Evolutionary conservation across 2,113 vertebrate genomes (phyloP), one percentile per base, ranked within the genome.

Genomic region (Nestor notabilis): DNA sequence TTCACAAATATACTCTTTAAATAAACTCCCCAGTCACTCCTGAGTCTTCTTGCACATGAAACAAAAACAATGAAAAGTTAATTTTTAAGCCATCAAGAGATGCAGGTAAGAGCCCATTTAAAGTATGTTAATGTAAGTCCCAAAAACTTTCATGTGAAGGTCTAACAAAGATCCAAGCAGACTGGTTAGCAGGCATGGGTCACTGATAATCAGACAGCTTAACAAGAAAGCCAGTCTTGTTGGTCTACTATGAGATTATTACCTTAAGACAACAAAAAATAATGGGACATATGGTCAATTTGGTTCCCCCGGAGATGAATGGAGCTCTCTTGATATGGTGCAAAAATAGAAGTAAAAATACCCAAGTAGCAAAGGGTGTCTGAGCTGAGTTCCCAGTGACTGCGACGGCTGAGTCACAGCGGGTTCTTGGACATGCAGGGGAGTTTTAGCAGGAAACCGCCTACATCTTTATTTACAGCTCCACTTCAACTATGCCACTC

Each of bases 361-460:
- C 96, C 74, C 89, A 71, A 46, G 14, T 19, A 91, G 80, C 56
- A 89, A 87, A 89, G 87, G 39, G 52, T 92, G 77, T 89, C 81
- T 95, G 78, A 5, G 3, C 65, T 4, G 85, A 97, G 93, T 91
- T 97, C 94, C 87, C 92, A 96, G 87, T 97, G 96, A 95, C 94
- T 97, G 91, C 75, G 68, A 1, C 0, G 66, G 78, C 89, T 97
- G 96, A 96, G 89, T 97, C 95, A 97, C 91, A 84, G 65, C 3
- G 37, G 77, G 56, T 95, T 96, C 93, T 95, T 97, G 94, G 97
- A 96, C 92, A 82, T 35, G 91, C 83, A 82, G 81, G 94, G 96
- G 96, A 95, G 92, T 96, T 97, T 97, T 97, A 63, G 93, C 97
- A 97, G 96, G 97, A 97, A 97, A 93, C 87, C 94, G 28, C 96